Conservation (phyloP, 2,888 invertebrate genomes). For the Campopleginae sp. region DNA sequence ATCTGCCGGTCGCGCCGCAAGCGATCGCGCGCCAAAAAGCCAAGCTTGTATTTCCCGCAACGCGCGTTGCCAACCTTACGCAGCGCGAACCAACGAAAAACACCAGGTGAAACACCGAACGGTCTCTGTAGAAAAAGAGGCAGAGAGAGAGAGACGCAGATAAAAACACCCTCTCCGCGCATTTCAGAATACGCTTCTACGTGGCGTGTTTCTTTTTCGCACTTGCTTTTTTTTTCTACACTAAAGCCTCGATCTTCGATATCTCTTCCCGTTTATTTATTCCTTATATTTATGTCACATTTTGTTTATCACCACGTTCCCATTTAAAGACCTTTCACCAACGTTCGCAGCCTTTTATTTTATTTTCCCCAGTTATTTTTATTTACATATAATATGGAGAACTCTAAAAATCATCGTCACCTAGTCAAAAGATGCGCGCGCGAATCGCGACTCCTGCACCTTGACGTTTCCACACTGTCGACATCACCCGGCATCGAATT, state of each 20-base stretch:
- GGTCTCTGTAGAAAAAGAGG: conserved; percentile 11
- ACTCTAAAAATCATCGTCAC: conserved; percentile 49
- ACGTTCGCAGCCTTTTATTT: not conserved
- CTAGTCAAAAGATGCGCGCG: conserved; percentile 47
- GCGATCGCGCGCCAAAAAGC: conserved; percentile 82
- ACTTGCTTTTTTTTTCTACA: conserved; percentile 13
- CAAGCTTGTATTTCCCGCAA: conserved; percentile 77
- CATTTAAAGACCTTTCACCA: not conserved
- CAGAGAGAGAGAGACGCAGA: conserved; percentile 33
- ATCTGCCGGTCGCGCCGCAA: conserved; percentile 80
- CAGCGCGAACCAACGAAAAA: conserved; percentile 6
- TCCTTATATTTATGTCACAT: conserved; percentile 23
- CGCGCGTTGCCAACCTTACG: conserved; percentile 74
- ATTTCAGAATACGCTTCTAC: conserved; percentile 30
- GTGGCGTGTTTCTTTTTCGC: conserved; percentile 43
- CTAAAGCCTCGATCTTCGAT: not conserved
- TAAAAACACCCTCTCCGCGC: conserved; percentile 38
- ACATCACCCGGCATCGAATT: conserved; percentile 57
- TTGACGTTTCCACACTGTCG: conserved; percentile 50
- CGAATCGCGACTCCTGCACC: conserved; percentile 49
- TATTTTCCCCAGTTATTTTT: not conserved
- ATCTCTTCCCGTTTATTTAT: not conserved
- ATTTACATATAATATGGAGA: conserved; percentile 17
- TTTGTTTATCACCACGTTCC: not conserved
- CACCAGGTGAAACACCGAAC: conserved; percentile 58